Conservation (phyloP, 2,113 vertebrate species). For the Scartelaos histophorus region DNA sequence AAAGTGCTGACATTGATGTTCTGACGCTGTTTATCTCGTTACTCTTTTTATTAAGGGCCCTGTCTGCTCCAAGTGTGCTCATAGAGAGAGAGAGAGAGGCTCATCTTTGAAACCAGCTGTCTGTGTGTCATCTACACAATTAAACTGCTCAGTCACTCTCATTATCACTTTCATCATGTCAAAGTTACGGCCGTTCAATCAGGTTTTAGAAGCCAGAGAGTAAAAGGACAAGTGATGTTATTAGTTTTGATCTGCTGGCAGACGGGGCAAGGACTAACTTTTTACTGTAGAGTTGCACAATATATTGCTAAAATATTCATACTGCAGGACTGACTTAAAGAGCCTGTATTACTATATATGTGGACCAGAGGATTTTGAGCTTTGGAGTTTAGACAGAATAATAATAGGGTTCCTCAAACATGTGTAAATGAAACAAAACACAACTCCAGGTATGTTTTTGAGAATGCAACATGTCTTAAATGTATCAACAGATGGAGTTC, state of each 20-base stretch:
- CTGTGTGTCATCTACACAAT: neutral
- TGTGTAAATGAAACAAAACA: too few relatives aligned
- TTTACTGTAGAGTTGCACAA: neutral
- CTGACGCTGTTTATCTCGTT: conserved; percentile 1
- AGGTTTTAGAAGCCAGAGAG: neutral
- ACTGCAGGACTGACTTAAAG: too few relatives aligned
- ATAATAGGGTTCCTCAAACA: too few relatives aligned
- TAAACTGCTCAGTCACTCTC: neutral
- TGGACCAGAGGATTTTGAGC: too few relatives aligned
- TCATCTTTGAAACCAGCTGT: neutral
- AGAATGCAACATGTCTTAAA: too few relatives aligned
- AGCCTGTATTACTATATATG: too few relatives aligned
- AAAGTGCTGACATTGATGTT: neutral
- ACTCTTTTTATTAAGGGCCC: conserved; percentile 4
- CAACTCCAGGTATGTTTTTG: too few relatives aligned
- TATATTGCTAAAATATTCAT: too few relatives aligned
- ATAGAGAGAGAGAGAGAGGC: neutral
- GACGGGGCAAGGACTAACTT: neutral
- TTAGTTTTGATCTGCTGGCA: conserved; percentile 3
- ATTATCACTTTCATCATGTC: conserved; percentile 1
- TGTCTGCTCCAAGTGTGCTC: neutral
- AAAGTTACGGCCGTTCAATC: neutral
- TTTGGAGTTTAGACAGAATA: too few relatives aligned
- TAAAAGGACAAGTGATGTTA: neutral
- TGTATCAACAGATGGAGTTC: too few relatives aligned